Evolutionary conservation across 2,888 invertebrate genomes (phyloP).

Genomic region (Elysia crispata): DNA sequence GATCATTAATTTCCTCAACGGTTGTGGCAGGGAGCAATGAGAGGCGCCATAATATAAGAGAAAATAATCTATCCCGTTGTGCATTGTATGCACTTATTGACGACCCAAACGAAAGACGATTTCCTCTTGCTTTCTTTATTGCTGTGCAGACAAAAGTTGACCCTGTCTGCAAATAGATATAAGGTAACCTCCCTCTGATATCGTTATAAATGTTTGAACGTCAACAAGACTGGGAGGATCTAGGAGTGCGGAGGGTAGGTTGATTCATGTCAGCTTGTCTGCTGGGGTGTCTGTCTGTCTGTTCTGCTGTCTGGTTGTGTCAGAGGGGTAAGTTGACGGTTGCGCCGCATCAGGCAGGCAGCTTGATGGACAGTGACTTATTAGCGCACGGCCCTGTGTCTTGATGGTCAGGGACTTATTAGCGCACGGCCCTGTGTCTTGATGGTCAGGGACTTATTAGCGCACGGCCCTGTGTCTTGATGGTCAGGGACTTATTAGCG

Average conservation of each 20-base stretch:
- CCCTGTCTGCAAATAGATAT: too few species aligned
- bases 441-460: background rate
- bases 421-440: background rate
- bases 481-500: too few species aligned
- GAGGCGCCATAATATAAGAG: too few species aligned
- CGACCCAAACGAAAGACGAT: too few species aligned
- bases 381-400: background rate
- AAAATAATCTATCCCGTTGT: too few species aligned
- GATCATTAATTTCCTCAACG: too few species aligned
- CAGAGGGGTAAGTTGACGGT: background rate
- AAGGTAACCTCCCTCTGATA: too few species aligned
- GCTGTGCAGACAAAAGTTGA: too few species aligned
- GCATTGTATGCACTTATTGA: too few species aligned
- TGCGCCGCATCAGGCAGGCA: background rate
- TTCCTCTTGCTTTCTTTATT: too few species aligned
- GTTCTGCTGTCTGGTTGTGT: background rate
- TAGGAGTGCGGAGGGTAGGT: background rate
- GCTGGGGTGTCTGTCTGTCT: constrained; percentile 30
- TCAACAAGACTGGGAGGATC: background rate
- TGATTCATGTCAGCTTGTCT: background rate
- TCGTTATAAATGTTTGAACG: too few species aligned
- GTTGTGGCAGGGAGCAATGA: too few species aligned
- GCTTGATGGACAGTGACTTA: background rate
- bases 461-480: background rate
- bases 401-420: background rate